These are phyloP conservation scores for Ectropis grisescens DNA, from an alignment of 1,140 invertebrate genomes.

Conservation along the genomic window DNA sequence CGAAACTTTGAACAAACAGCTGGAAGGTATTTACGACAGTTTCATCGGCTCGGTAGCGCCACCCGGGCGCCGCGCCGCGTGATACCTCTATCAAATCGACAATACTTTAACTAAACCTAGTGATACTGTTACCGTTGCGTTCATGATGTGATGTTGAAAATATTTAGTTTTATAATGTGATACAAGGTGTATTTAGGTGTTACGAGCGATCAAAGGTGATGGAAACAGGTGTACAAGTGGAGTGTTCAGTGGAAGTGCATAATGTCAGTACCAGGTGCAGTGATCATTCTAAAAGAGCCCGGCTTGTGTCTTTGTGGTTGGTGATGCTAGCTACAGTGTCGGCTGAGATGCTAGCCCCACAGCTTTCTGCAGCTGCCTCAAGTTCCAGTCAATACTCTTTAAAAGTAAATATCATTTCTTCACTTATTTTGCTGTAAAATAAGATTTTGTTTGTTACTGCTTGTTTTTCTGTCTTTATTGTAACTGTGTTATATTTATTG, in stretches of 20 bases:
- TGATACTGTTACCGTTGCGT: conserved; percentile 51
- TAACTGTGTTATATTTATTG: too few species aligned
- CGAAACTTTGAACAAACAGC: conserved; percentile 66
- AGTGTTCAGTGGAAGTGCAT: conserved; percentile 64
- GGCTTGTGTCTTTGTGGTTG: conserved; percentile 41
- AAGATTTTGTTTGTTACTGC: conserved; percentile 24
- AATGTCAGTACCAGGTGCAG: conserved; percentile 28
- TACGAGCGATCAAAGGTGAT: conserved; percentile 31
- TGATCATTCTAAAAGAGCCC: conserved; percentile 41
- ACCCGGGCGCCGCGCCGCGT: conserved; percentile 41
- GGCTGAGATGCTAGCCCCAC: conserved; percentile 13
- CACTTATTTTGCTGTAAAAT: conserved; percentile 34
- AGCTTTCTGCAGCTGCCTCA: conserved; percentile 11
- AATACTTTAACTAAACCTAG: conserved; percentile 67
- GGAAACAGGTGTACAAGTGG: conserved; percentile 54
- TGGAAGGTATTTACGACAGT: conserved; percentile 70
- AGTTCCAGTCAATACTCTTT: conserved; percentile 20
- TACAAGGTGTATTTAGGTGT: conserved; percentile 60
- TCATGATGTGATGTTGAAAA: conserved; percentile 50
- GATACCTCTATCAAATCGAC: conserved; percentile 56
- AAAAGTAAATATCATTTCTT: conserved; percentile 62
- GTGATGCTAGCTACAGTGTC: too few species aligned
- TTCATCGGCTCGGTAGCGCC: conserved; percentile 57
- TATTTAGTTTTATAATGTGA: conserved; percentile 51
- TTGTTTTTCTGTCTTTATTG: conserved; percentile 12